Base-by-base conservation (phyloP, 2,113 vertebrate genomes). In the Malurus alboscapulatus region DNA sequence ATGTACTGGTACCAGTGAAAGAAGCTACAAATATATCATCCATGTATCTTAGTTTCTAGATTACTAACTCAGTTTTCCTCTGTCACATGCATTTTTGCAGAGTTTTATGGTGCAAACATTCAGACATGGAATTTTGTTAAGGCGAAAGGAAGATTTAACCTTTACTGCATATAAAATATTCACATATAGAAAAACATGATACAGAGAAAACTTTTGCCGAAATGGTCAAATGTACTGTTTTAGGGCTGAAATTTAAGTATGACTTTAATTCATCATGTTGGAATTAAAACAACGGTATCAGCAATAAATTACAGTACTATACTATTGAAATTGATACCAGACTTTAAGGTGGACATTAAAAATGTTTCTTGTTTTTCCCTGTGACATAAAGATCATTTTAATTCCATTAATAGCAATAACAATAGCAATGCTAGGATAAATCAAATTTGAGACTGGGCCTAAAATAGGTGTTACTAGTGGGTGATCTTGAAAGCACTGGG, bases 1-100 rank as follows among this genome's bases (percentile, higher is more conserved):
- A 3, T 29, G 13, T 27, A 8, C 9, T 34, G 5, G 6, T 51
- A 51, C 6, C 24, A 40, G 6, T 79, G n/a, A 92, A 83, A 76
- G 17, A 68, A 61, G 2, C 10, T 36, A 27, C 13, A 13, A 3
- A 7, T 51, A 2, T 73, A 15, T 53, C 0, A 0, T 26, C 4
- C 34, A 10, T 20, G 1, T 16, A 30, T 51, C 14, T 44, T 34
- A 48, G 8, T 30, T 90, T 79, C n/a, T n/a, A 63, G n/a, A 44
- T 12, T 77, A 9, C 10, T 59, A 69, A 29, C 4, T 63, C 16
- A 14, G 3, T 11, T 72, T 85, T 93, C 26, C 12, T 38, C 15
- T 78, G 5, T 53, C 10, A 61, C 3, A 8, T n/a, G 2, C 6
- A 27, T 69, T 47, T 87, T 87, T 71, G 14, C 9, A 40, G 7